A percentile compares a stretch with the other conserved stretches of the same genome.
Evolutionary conservation across 2,888 invertebrate species (phyloP).

Genomic region (Thymelicus lineola): DNA sequence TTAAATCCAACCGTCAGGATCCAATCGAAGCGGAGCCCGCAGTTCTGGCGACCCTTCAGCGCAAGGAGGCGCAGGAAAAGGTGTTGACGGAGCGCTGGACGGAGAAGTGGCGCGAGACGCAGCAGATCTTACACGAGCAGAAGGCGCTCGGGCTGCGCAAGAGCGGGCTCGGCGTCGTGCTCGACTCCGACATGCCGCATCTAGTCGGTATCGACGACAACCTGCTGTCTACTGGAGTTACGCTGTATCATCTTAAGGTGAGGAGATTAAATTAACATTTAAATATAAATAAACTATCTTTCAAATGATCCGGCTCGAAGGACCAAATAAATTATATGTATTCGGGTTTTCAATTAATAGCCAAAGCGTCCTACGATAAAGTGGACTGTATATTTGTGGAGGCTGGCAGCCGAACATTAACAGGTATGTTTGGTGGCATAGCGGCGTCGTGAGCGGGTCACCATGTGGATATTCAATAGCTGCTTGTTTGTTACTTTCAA

Average conservation of each 20-base stretch:
- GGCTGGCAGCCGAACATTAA: no score
- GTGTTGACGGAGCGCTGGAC: conserved; percentile 96
- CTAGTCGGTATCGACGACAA: conserved; percentile 97
- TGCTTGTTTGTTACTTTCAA: no score
- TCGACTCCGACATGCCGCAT: conserved; percentile 96
- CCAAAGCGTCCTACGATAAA: no score
- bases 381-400: no score
- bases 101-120: conserved; percentile 96
- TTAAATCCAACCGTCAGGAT: conserved; percentile 65
- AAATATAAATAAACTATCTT: no score
- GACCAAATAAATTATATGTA: no score
- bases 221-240: conserved; percentile 94
- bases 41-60: conserved; percentile 93
- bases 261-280: conserved; percentile 6
- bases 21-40: conserved; percentile 84
- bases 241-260: conserved; percentile 94
- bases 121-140: conserved; percentile 94
- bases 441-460: no score
- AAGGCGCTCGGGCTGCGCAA: conserved; percentile 94
- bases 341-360: no score
- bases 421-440: no score
- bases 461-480: no score
- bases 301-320: no score
- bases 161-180: conserved; percentile 94
- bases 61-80: conserved; percentile 96